Percentiles rank a stretch among this genome's conserved stretches.
Conservation (phyloP, 2,797 vertebrate genomes). For the Smutsia temminckii region DNA sequence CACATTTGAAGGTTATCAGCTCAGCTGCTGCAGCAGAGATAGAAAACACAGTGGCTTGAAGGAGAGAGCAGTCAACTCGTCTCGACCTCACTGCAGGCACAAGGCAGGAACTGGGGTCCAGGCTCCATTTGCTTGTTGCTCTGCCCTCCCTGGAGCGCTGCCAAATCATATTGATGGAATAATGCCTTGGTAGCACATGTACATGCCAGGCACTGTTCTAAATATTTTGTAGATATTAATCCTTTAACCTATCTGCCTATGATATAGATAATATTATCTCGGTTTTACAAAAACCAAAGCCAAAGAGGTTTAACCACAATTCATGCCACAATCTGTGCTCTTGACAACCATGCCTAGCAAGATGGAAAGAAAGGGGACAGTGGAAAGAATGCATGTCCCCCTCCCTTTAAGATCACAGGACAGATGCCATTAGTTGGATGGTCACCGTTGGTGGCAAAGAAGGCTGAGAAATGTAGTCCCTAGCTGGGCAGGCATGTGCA, state of each 20-base stretch:
- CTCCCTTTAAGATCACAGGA: not conserved
- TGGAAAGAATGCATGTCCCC: too few relatives aligned
- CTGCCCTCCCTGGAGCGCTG: not conserved
- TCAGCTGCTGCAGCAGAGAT: not conserved
- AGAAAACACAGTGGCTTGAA: not conserved
- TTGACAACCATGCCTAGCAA: not conserved
- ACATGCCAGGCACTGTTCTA: not conserved
- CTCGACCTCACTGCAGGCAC: fast-evolving
- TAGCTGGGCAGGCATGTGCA: not conserved
- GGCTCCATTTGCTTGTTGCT: not conserved
- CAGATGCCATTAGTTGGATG: not conserved
- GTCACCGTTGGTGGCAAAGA: not conserved
- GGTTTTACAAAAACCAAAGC: not conserved
- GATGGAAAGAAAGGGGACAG: not conserved
- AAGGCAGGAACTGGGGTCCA: not conserved
- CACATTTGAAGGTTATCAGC: not conserved
- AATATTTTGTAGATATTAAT: not conserved
- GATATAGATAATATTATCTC: not conserved
- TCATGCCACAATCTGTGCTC: not conserved
- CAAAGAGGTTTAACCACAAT: not conserved
- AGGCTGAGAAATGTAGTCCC: not conserved
- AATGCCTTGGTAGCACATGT: fast-evolving
- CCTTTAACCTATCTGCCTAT: not conserved
- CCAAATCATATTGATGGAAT: too few relatives aligned
- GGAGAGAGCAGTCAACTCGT: fast-evolving